Base-by-base conservation (phyloP, 2,888 invertebrate genomes). In the Dendrolimus houi region DNA sequence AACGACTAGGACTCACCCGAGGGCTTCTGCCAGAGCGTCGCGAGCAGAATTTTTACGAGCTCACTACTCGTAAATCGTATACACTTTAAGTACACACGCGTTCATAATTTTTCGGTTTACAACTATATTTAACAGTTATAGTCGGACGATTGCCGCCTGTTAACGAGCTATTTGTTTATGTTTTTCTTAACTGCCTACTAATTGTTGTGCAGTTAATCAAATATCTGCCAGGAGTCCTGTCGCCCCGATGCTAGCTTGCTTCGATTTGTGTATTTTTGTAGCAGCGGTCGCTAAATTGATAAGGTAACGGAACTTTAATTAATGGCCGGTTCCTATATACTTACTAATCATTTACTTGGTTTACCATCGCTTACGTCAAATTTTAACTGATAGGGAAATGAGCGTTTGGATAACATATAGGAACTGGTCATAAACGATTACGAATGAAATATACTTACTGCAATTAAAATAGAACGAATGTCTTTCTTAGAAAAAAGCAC, bases 41-140 rank as follows among this genome's bases (percentile, higher is more conserved):
- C 65, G 67, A 73, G 68, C 68, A 64, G 68, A 70, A 69, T 74
- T 75, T 84, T 85, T 83, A 84, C 75, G 81, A 81, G 74, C 70
- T 68, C 63, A 62, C 64, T 73, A 72, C 69, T 70, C 77, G 70
- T 82, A 79, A 83, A 68, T 72, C 71, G 62, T 71, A 72, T 66
- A 74, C 60, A 69, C 65, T 69, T 65, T 72, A 69, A 70, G 69
- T 62, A 68, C 67, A 64, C 64, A 60, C 54, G 29, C 54, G 54
- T 57, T 63, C 59, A 62, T 63, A 14, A 58, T 60, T 65, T 67
- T 47, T 67, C 59, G 55, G 29, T 68, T 69, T 64, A 69, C 65
- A 63, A 65, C 62, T 62, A 54, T 57, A 59, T 61, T 61, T 59
- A 60, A 67, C 62, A 62, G 65, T 64, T 66, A 68, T 66, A 58